Evolutionary conservation across 2,888 invertebrate genomes (phyloP).

Genomic region (Dexiosoma caninum): DNA sequence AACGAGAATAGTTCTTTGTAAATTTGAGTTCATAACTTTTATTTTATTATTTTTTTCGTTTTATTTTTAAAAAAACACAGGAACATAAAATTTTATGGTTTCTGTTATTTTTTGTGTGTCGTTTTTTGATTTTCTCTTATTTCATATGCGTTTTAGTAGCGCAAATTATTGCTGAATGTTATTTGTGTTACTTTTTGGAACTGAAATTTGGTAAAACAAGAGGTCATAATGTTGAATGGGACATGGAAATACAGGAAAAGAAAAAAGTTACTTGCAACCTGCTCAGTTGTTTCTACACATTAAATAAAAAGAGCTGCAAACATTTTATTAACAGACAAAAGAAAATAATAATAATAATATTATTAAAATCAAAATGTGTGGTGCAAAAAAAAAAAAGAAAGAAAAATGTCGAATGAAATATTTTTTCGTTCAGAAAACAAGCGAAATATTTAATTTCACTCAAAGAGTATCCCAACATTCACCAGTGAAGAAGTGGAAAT

Average conservation of each 20-base stretch:
- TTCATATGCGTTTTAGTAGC: constrained; percentile 7
- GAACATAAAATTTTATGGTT: constrained; percentile 50
- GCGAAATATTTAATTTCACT: too few species aligned
- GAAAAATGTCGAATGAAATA: too few species aligned
- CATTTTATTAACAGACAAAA: too few species aligned
- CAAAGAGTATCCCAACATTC: too few species aligned
- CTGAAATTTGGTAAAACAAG: background rate
- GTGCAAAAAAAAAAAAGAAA: too few species aligned
- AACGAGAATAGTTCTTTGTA: constrained; percentile 14
- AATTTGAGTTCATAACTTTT: background rate
- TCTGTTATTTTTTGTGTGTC: constrained; percentile 26
- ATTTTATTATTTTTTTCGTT: background rate
- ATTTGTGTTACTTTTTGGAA: background rate
- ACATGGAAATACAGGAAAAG: background rate
- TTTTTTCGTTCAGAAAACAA: too few species aligned
- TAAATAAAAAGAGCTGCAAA: too few species aligned
- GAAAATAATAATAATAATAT: too few species aligned
- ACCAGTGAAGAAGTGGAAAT: too few species aligned
- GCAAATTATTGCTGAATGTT: constrained; percentile 1
- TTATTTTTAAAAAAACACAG: background rate
- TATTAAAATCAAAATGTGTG: too few species aligned
- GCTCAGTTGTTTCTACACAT: too few species aligned
- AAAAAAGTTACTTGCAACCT: too few species aligned
- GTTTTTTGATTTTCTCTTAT: background rate
- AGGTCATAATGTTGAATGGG: background rate